Evolutionary conservation across 2,797 vertebrate species (phyloP).

Genomic region (Salarias fasciatus): DNA sequence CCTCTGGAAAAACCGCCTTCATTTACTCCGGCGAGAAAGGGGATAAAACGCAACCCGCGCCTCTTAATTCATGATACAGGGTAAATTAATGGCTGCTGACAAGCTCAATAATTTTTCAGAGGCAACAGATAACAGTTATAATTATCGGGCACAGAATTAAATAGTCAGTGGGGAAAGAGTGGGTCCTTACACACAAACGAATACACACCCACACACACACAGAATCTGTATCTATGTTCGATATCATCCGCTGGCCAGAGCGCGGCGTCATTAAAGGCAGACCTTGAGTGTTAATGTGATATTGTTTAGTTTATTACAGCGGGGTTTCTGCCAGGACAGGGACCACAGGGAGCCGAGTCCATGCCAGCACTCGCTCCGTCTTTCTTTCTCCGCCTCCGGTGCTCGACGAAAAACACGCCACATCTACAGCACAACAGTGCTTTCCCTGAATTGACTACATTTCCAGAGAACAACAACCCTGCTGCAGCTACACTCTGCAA

Average conservation of each 20-base stretch:
- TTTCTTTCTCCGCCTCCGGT: conserved; percentile 10
- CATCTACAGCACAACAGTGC: conserved; percentile 16
- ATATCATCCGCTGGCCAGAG: conserved; percentile 40
- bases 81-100: conserved; percentile 72
- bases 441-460: conserved; percentile 29
- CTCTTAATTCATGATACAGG: conserved; percentile 68
- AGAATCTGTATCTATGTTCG: conserved; percentile 6
- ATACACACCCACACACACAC: too few relatives aligned
- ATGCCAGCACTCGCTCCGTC: conserved; percentile 61
- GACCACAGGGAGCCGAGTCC: conserved; percentile 45
- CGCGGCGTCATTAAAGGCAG: conserved; percentile 49
- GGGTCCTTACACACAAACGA: conserved; percentile 6
- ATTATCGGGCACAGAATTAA: conserved; percentile 67
- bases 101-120: conserved; percentile 67
- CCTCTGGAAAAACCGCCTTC: conserved; percentile 54
- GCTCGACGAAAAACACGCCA: conserved; percentile 40
- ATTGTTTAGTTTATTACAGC: conserved; percentile 72
- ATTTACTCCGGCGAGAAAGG: conserved; percentile 36
- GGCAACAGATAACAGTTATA: conserved; percentile 68
- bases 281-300: conserved; percentile 70
- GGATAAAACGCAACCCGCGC: conserved; percentile 52
- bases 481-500: conserved; percentile 21
- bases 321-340: conserved; percentile 48
- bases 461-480: conserved; percentile 41
- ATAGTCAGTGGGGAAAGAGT: conserved; percentile 45